Base-by-base conservation (phyloP, 2,888 invertebrate genomes). In the Drosophila borealis region DNA sequence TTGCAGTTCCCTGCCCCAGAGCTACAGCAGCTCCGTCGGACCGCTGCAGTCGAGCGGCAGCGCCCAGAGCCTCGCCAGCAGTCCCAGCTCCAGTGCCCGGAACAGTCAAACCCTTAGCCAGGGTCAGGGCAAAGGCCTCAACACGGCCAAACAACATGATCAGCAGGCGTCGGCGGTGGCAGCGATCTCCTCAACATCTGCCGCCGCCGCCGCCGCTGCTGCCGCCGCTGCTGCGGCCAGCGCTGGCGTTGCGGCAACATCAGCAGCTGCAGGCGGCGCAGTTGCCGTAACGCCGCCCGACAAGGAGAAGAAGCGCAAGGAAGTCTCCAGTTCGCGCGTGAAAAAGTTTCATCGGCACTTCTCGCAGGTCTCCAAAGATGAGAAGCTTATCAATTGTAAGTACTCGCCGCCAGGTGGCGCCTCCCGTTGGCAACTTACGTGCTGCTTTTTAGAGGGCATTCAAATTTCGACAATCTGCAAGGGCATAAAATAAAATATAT, bases 261-360 rank as follows among this genome's bases (percentile, higher is more conserved):
- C 76, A 44, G 48, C 76, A 50, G 73, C 74, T 46, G 72, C 79
- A 56, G 77, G 50, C 44, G 34, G 59, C 50, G 10, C 61, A 33
- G 42, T 33, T 59, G 11, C 29, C 17, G 62, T 51, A 54, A 77
- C 65, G 73, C 74, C 73, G 42, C 78, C 77, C 55, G 74, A 67
- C 1, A 84, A 92, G 70, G 92, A 91, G 64, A 92, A 92, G 78
- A 92, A 92, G 71, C 89, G 91, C 73, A 92, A 92, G 74, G 91
- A 92, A 66, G 88, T 92, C 36, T 92, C 92, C 60, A 91, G 91
- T 67, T 92, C 96, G 50, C 93, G 97, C 45, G 97, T 97, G 93
- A 97, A 97, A 93, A 97, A 97, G 93, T 98, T 98, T 93, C 96
- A 96, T 90, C 94, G 97, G 74, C 96, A 97, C 92, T 97, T 98